A percentile compares a stretch with the other conserved stretches of the same genome.
phyloP scores from a whole-genome alignment of 1,140 invertebrate species.

The Bombus cullumanus region DNA sequence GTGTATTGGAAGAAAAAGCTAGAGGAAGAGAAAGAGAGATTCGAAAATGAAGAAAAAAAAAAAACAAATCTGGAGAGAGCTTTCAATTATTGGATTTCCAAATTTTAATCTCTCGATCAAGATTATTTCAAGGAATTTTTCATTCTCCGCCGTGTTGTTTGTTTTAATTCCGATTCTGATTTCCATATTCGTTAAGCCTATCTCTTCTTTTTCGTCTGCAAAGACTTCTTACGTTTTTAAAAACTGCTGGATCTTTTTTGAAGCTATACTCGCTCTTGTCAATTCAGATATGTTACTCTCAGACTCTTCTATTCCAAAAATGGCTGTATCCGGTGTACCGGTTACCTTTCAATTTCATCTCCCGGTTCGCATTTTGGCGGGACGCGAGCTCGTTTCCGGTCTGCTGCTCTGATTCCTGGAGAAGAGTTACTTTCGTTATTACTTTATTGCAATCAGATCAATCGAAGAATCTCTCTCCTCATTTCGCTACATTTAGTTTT shows the following conservation, averaged over 20 bases:
- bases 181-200: too few species aligned
- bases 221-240: too few species aligned
- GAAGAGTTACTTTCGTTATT: background rate
- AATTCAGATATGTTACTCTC: too few species aligned
- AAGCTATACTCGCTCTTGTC: too few species aligned
- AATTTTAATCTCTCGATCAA: background rate
- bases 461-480: background rate
- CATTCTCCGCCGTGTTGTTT: too few species aligned
- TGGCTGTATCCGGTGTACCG: too few species aligned
- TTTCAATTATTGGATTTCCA: background rate
- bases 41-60: background rate
- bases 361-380: background rate
- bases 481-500: background rate
- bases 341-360: background rate
- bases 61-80: background rate
- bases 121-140: too few species aligned
- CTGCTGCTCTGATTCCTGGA: background rate
- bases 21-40: too few species aligned
- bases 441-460: background rate
- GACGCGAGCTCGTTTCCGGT: background rate
- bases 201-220: too few species aligned
- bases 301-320: too few species aligned
- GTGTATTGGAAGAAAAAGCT: background rate
- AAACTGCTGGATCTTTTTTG: too few species aligned
- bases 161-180: too few species aligned